Evolutionary conservation across 2,113 vertebrate genomes (phyloP), one percentile per base, ranked within the genome.

Genomic region (Gavialis gangeticus): DNA sequence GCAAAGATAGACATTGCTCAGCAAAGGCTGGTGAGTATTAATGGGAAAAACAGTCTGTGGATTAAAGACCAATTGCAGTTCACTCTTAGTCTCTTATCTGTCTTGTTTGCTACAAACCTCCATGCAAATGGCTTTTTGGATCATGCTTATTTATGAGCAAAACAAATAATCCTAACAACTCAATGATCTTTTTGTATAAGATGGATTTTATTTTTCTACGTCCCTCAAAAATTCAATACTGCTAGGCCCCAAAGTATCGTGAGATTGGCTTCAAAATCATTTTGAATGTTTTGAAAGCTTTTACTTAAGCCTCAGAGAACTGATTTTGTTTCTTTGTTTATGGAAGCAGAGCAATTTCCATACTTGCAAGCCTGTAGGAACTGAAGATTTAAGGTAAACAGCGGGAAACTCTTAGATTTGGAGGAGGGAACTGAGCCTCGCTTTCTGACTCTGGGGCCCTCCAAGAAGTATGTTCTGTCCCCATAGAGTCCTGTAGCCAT

Each of bases 131-230:
- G 22, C 25, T 2, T 85, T 84, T 76, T 55, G 84, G 92, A 94
- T 55, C 59, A 91, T 88, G 79, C 63, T 76, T 92, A 93, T 88
- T 97, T 94, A 96, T 93, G 81, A 95, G 86, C 84, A 93, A 92
- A 95, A 84, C 54, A 82, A 94, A 90, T 84, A 9, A 95, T 71
- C 54, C 86, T 87, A 75, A 82, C 30, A 56, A 78, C 86, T 27
- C 37, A 88, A 60, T 9, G 19, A 21, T 91, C 75, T 56, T 91
- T 94, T 90, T 9, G 34, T 19, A 81, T 57, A 59, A 92, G 88
- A 85, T 13, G 2, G 79, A 95, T 80, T 92, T 46, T 46, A 46
- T 46, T 46, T 46, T 63, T 91, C 87, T 79, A 83, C 67, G 75
- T 84, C 58, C 21, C 54, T 24, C 79, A 82, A 56, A 2, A 2